Conservation (phyloP, 2,888 invertebrate species). For the Hanleya hanleyi region DNA sequence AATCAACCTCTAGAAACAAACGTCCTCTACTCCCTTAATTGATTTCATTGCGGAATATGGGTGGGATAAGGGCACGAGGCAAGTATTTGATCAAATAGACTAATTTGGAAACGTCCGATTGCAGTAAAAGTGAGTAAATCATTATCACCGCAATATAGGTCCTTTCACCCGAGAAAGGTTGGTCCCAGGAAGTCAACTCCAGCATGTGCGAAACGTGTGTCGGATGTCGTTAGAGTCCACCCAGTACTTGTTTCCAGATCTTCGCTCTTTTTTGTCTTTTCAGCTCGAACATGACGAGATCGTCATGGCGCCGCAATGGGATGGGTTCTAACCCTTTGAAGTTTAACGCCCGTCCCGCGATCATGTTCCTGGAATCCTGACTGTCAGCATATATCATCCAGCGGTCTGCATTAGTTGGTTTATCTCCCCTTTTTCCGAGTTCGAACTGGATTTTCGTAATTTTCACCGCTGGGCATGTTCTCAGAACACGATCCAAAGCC, state of each 20-base stretch:
- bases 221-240: too few relatives aligned
- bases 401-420: neutral
- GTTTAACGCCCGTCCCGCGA: neutral
- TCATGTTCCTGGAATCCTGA: neutral
- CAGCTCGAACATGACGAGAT: neutral
- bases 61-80: too few relatives aligned
- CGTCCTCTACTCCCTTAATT: too few relatives aligned
- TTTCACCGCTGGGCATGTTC: neutral
- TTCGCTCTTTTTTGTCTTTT: neutral
- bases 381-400: constrained; percentile 1
- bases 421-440: neutral
- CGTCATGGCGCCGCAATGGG: neutral
- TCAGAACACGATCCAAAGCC: neutral
- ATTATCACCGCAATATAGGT: too few relatives aligned
- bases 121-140: too few relatives aligned
- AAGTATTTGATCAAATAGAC: too few relatives aligned
- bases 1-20: too few relatives aligned
- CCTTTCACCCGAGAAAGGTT: too few relatives aligned
- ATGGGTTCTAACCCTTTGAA: neutral
- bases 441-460: neutral
- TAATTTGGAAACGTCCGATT: too few relatives aligned
- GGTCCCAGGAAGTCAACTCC: too few relatives aligned
- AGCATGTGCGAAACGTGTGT: too few relatives aligned
- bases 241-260: neutral
- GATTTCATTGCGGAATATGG: too few relatives aligned